phyloP scores from a whole-genome alignment of 2,888 invertebrate species.

The Xanthorhoe designata region DNA sequence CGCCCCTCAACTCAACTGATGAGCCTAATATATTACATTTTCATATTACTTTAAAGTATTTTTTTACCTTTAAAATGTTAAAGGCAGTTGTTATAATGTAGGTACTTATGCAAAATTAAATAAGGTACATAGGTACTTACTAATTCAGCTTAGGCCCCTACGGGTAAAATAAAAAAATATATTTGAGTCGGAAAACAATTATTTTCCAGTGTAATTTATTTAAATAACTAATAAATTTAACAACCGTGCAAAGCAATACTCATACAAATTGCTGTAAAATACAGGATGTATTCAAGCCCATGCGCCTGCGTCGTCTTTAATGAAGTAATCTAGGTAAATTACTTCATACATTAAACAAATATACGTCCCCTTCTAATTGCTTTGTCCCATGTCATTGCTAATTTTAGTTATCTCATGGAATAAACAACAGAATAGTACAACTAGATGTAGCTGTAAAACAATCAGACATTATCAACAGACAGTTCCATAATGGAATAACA shows the following conservation, averaged over 20 bases:
- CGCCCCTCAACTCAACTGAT: not conserved
- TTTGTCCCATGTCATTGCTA: not conserved
- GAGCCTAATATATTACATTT: not conserved
- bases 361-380: conserved; percentile 16
- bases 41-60: not conserved
- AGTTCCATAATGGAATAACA: conserved; percentile 27
- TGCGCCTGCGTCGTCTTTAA: not conserved
- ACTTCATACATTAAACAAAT: conserved; percentile 17
- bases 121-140: too few relatives aligned
- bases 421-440: conserved; percentile 22
- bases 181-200: not conserved
- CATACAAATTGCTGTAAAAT: conserved; percentile 1
- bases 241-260: not conserved
- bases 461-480: conserved; percentile 22
- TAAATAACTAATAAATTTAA: not conserved
- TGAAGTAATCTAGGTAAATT: conserved; percentile 13
- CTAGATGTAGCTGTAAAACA: conserved; percentile 17
- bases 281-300: not conserved
- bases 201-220: not conserved
- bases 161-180: not conserved
- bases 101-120: too few relatives aligned
- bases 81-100: not conserved
- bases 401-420: conserved; percentile 27
- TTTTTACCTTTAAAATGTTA: not conserved
- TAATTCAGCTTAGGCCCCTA: not conserved